Evolutionary conservation across 2,888 invertebrate genomes (phyloP), one percentile per base, ranked within the genome.

Genomic region (Lasioglossum leucozonium): DNA sequence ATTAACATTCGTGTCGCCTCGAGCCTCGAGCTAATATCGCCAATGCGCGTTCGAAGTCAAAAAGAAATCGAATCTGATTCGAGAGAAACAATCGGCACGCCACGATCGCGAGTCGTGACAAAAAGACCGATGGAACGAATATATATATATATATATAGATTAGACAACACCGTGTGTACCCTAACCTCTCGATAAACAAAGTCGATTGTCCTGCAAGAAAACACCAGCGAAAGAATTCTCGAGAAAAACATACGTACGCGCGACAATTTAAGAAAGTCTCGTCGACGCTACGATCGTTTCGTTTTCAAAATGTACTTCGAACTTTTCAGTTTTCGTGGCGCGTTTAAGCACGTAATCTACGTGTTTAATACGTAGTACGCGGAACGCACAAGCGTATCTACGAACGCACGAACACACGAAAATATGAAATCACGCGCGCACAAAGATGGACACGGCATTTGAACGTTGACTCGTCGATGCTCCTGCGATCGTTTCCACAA

Each of bases 131-230:
- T 30, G 16, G 30, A 30, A 62, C 16, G 30, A 30, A 62, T 22
- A 42, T 42, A 42, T 1, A 11, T 42, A 42, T 11, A n/a, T 16
- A 44, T 44, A 44, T 4, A 16, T 44, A 44, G 13, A 44, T 34
- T 22, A 10, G 18, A 8, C 4, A 51, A 26, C 34, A 30, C 18
- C 34, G 30, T 62, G 30, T 62, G 84, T 84, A 86, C 84, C 90
- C 88, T 91, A 92, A 92, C 92, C 92, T 92, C 79, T 71, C 40
- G 22, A 42, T 30, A 62, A 69, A 6, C 30, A n/a, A 37, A 22
- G 69, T n/a, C 44, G 74, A 77, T 67, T 67, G 42, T 4, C 8
- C 4, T 3, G 11, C n/a, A 18, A 22, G 62, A 18, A 5, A 18
- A 4, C 11, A 51, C 2, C 16, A 62, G 11, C 13, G 34, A 58